Evolutionary conservation across 2,797 vertebrate genomes (phyloP), one percentile per base, ranked within the genome.

Genomic region (Cryptoblepharus egeriae): DNA sequence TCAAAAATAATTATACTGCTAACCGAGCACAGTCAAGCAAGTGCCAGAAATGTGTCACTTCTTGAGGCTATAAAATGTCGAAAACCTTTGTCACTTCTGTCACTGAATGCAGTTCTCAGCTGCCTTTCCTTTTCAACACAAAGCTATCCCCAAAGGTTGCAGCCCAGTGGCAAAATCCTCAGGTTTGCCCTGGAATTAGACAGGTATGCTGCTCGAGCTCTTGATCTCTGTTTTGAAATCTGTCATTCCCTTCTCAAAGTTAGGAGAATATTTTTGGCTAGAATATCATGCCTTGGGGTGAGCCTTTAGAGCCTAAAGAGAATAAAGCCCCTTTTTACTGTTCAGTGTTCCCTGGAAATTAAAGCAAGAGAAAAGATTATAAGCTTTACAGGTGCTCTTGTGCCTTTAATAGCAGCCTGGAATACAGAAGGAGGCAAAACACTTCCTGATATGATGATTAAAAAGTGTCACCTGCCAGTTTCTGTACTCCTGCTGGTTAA

Each of bases 151-250:
- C 79, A 75, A 79, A 86, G 88, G 85, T 85, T 83, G 87, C 83
- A 87, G 45, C 82, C 68, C 2, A 0, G 49, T 1, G 0, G 81
- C 77, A 84, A 0, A 1, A 80, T n/a, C 88, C 45, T 73, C 77
- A 74, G 76, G 85, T 85, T 88, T 77, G 75, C 78, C 89, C 88
- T 90, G 87, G 79, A 88, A 89, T 68, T 79, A 90, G 87, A 89
- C 89, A 86, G 93, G 87, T 88, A 91, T 88, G 91, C 90, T 88
- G 86, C 82, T 89, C 72, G 82, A 87, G 89, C 90, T 90, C 87
- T 82, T 80, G 85, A 86, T 83, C 88, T n/a, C 64, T 61, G 88
- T 90, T 92, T 92, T 92, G 90, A 92, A 93, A 91, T 92, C 83
- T 77, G 79, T 60, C 16, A 2, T 75, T 87, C 91, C 84, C 89